These are phyloP conservation scores for Sarcoramphus papa DNA, from an alignment of 2,797 vertebrate species.

Conservation along the genomic window DNA sequence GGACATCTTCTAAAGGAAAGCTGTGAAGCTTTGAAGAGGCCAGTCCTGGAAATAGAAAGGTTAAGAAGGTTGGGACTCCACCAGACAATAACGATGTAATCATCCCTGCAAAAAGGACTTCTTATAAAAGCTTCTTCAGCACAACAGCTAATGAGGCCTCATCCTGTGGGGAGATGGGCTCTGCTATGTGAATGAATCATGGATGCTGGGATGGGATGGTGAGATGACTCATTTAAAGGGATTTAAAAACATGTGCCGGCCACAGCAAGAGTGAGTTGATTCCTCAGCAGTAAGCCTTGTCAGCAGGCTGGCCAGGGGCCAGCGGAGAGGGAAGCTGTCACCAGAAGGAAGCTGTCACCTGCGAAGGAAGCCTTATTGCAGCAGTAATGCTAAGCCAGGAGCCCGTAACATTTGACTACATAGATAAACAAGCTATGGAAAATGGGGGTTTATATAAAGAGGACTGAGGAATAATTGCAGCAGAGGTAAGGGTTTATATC, in stretches of 20 bases:
- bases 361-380: neutral
- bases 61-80: neutral
- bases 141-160: accelerated
- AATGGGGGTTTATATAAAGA: neutral
- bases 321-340: neutral
- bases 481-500: neutral
- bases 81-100: neutral
- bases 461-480: neutral
- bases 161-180: accelerated
- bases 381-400: neutral
- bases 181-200: neutral
- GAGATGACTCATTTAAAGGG: neutral
- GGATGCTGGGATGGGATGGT: neutral
- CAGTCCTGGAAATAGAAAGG: neutral
- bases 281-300: neutral
- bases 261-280: neutral
- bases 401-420: accelerated
- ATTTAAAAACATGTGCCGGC: neutral
- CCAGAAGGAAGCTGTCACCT: neutral
- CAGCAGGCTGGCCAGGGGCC: neutral
- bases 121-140: neutral
- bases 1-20: accelerated
- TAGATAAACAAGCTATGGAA: neutral
- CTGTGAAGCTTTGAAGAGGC: accelerated
- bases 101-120: neutral